phyloP scores from a whole-genome alignment of 2,797 vertebrate genomes.

The Danio kyathit region DNA sequence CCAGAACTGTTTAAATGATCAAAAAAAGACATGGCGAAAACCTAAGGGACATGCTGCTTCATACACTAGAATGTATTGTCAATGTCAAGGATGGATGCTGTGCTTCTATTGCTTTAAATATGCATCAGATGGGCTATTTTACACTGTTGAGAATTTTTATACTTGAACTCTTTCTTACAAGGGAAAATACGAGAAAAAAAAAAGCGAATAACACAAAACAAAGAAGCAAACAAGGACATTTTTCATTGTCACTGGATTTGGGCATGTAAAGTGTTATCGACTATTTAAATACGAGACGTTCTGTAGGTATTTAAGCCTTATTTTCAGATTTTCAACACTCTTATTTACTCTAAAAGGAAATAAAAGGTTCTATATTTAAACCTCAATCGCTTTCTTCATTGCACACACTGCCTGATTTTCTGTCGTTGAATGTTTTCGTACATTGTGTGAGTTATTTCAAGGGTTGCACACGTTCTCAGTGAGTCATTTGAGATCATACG shows the following conservation, averaged over 20 bases:
- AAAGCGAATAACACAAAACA: slow-evolving; percentile 59
- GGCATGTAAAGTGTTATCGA: slow-evolving; percentile 90
- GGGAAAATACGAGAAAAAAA: slow-evolving; percentile 94
- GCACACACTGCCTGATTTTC: slow-evolving; percentile 41
- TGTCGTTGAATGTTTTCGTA: no score
- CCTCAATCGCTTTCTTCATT: slow-evolving; percentile 57
- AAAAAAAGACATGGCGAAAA: no score
- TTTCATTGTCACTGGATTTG: slow-evolving; percentile 95
- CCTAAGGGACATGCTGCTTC: slow-evolving; percentile 90
- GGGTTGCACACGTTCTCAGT: background rate
- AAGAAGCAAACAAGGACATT: slow-evolving; percentile 79
- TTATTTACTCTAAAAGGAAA: slow-evolving; percentile 91
- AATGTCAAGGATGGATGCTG: slow-evolving; percentile 90
- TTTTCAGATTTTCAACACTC: slow-evolving; percentile 90
- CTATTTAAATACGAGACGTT: slow-evolving; percentile 90
- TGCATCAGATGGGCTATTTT: slow-evolving; percentile 95
- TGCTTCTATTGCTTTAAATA: slow-evolving; percentile 94
- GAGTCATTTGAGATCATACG: background rate
- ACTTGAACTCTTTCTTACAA: slow-evolving; percentile 99
- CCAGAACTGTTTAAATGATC: slow-evolving; percentile 69
- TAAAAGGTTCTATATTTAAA: slow-evolving; percentile 84
- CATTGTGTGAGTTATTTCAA: slow-evolving; percentile 15
- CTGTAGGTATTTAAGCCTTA: slow-evolving; percentile 91
- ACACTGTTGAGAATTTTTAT: slow-evolving; percentile 99
- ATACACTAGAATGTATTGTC: slow-evolving; percentile 88